Evolutionary conservation across 2,113 vertebrate genomes (phyloP), one percentile per base, ranked within the genome.

Genomic region (Zosterops lateralis): DNA sequence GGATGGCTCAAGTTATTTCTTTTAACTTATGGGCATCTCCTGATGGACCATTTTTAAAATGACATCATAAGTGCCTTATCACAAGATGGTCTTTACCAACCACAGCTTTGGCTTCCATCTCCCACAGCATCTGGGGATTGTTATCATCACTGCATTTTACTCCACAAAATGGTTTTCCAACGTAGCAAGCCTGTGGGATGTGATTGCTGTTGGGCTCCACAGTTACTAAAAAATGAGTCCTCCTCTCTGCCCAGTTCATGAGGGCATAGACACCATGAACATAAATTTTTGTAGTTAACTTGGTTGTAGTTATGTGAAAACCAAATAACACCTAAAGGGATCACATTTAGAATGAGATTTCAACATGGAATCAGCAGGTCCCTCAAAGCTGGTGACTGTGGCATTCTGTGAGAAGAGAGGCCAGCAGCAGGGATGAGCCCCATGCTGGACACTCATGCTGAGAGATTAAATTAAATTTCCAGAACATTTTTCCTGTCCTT

Each of bases 1-100:
- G 7, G 12, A 9, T 85, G 47, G 16, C 64, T 83, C 22, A 22
- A 28, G 20, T 56, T 66, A 25, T 47, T 74, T 82, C 53, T 89
- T 76, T 82, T 60, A 65, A 61, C 8, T 16, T n/a, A 40, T 48
- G 1, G 1, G 14, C 45, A 76, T 38, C 51, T 88, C 68, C 45
- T 67, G 50, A 65, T 2, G 17, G 44, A 21, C 51, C 0, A 0
- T 57, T 80, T 80, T 45, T 29, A 26, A 79, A 82, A 36, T 47
- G 44, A 56, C 32, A 38, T 25, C 71, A 10, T 0, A 0, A 64
- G 44, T 3, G 5, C 48, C 9, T 90, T 53, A 50, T 94, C 94
- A 91, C 36, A 16, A 97, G 89, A 87, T 93, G 92, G 94, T 88
- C 64, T 93, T 85, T 91, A 44, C 40, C 90, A 78, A 62, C 87